These are phyloP conservation scores for Lerista edwardsae DNA, from an alignment of 2,797 vertebrate species.

Conservation along the genomic window DNA sequence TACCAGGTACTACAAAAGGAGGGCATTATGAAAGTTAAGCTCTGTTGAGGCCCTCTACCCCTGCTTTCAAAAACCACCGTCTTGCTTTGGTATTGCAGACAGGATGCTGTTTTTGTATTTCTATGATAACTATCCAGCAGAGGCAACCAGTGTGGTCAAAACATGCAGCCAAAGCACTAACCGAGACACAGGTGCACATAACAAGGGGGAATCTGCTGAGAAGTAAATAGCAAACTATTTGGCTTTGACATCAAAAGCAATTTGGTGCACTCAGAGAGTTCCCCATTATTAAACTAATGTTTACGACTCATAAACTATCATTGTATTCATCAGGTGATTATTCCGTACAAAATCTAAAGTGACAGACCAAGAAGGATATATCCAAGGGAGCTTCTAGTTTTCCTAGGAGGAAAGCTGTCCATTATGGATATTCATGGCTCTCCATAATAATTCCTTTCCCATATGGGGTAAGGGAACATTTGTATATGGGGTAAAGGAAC, in stretches of 20 bases:
- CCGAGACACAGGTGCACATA: background rate
- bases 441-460: too few species aligned
- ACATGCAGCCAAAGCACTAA: constrained; percentile 4
- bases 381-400: too few species aligned
- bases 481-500: too few species aligned
- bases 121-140: background rate
- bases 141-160: background rate
- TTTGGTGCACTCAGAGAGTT: background rate
- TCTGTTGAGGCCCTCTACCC: background rate
- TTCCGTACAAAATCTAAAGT: too few species aligned
- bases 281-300: too few species aligned
- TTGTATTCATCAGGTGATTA: too few species aligned
- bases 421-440: too few species aligned
- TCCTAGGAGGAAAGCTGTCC: too few species aligned
- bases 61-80: background rate
- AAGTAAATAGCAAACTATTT: background rate
- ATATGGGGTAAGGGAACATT: too few species aligned
- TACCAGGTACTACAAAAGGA: background rate
- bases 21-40: background rate
- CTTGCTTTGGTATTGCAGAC: background rate
- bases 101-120: constrained; percentile 8
- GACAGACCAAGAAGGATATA: too few species aligned
- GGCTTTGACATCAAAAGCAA: background rate
- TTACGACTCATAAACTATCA: too few species aligned
- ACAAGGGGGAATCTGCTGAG: background rate